Base-by-base conservation (phyloP, 2,113 vertebrate genomes). In the Brachirus orientalis region DNA sequence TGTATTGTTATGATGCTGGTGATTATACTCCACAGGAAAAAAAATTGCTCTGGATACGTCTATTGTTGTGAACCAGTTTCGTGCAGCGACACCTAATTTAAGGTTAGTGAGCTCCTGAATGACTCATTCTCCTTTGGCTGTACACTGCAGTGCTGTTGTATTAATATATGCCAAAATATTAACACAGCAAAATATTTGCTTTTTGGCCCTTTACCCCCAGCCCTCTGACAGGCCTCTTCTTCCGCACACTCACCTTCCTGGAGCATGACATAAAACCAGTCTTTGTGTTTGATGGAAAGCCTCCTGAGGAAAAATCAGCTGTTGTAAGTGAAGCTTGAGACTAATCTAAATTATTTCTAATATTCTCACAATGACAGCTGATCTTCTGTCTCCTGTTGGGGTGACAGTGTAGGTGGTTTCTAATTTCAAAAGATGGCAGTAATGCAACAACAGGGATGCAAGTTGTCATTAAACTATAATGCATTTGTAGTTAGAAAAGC, bases 251-350 rank as follows among this genome's bases (percentile, higher is more conserved):
- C 54, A 89, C 91, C 14, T 90, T 94, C 70, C 82, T 94, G 75
- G 93, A 94, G 77, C 86, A 93, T 43, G 91, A 86, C 77, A 93
- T 94, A 71, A 94, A 92, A 76, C 93, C 93, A 0, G 92, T 94
- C 20, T 94, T 92, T 90, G 92, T 94, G 43, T 90, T 94, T 64
- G 93, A 94, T 11, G 93, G 93, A 59, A 79, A 48, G 18, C 93
- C 93, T 51, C 93, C 93, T 0, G 17, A 10, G 43, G 89, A 94
- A 63, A 94, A 94, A 74, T 72, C 10, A 22, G 57, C 84, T 53
- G 85, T 82, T 77, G 93, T 94, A 75, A 92, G 92, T 77, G 35
- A 58, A 19, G 20, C 7, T 12, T 52, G 14, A n/a, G n/a, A n/a
- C n/a, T n/a, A n/a, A n/a, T n/a, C n/a, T n/a, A n/a, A n/a, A n/a